Evolutionary conservation across 2,797 vertebrate genomes (phyloP), one percentile per base, ranked within the genome.

Genomic region (Lutjanus argentimaculatus): DNA sequence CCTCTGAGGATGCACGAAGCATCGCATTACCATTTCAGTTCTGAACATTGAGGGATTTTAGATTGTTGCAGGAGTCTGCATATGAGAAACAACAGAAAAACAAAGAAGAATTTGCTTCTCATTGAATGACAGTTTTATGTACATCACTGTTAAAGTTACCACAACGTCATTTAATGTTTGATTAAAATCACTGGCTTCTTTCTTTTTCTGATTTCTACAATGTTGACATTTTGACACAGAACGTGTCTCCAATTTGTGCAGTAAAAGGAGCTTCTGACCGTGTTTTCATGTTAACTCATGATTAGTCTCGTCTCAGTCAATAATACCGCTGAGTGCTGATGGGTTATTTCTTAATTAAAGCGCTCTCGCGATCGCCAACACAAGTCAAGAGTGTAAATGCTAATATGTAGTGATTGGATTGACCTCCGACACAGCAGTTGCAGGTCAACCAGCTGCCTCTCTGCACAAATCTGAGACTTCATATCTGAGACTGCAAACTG

Each of bases 331-430:
- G 43, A 1, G 1, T 7, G 51, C 64, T 10, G 43, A 69, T 16
- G 45, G 45, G 17, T 66, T 59, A 21, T 56, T 51, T 65, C 11
- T 53, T 75, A 51, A 81, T 66, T 62, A 66, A 30, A 30, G 52
- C 2, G 25, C 25, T 11, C 48, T 25, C 22, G 17, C 40, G 19
- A n/a, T 16, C 8, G 17, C 73, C 57, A 25, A 57, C 55, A 68
- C 9, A 15, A 51, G 61, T 25, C 51, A 66, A 14, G 36, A 19
- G 67, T 25, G 40, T 52, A 15, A 66, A 72, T 68, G n/a, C 53
- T 76, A 66, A 75, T 52, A 58, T 49, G 22, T 59, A 71, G 25
- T 45, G 48, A 73, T 11, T 45, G 30, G 11, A 56, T 1, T 46
- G 55, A 72, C 52, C 59, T 43, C 21, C 1, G 22, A 49, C 56